phyloP scores from a whole-genome alignment of 2,797 vertebrate genomes.

The Caiman crocodilus region DNA sequence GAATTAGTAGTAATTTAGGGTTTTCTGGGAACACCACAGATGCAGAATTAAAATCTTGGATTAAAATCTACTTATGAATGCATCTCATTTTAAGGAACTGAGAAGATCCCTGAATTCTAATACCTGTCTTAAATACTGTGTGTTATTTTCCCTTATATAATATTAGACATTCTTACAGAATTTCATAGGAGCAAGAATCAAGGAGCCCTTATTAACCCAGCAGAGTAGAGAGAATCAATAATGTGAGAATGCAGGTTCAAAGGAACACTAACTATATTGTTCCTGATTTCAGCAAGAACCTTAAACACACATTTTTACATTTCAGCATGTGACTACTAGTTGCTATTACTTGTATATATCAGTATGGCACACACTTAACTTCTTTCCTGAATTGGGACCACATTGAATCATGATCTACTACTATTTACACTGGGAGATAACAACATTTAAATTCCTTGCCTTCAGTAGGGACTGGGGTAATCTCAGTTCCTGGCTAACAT shows the following conservation, averaged over 20 bases:
- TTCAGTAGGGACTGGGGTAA: too few relatives aligned
- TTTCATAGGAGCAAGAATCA: neutral
- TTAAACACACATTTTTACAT: neutral
- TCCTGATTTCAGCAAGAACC: neutral
- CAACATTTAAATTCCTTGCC: neutral
- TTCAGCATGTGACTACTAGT: neutral
- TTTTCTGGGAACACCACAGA: neutral
- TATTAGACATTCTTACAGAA: neutral
- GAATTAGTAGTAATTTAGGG: neutral
- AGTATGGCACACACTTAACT: neutral
- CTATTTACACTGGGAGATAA: neutral
- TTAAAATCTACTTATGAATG: neutral
- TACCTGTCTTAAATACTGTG: neutral
- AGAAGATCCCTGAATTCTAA: neutral
- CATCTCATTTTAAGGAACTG: neutral
- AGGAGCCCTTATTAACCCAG: neutral
- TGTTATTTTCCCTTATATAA: neutral
- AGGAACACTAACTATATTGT: neutral
- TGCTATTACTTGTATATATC: neutral
- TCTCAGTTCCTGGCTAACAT: neutral
- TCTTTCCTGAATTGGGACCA: neutral
- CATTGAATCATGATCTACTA: neutral
- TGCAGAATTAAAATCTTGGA: neutral
- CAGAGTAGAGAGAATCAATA: rapidly evolving
- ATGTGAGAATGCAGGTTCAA: neutral